Percentiles rank a stretch among this genome's conserved stretches.
These are phyloP conservation scores for Mobula birostris DNA, from an alignment of 2,113 vertebrate genomes.

Conservation along the genomic window DNA sequence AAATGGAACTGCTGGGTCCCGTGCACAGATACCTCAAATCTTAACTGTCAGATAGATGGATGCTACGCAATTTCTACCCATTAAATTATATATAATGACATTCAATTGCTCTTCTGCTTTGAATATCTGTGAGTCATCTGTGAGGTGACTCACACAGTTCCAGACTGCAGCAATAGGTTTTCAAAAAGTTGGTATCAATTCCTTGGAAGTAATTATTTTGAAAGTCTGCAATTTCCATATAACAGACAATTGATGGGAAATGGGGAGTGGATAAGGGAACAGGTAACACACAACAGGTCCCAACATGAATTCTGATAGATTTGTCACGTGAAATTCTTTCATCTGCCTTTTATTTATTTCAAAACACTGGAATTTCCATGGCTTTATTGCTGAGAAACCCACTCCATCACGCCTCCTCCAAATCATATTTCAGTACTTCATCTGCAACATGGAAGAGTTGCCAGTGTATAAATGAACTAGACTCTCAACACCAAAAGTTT, in stretches of 20 bases:
- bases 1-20: neutral
- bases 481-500: neutral
- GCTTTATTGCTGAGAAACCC: neutral
- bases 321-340: neutral
- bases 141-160: conserved; percentile 10
- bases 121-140: conserved; percentile 17
- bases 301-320: neutral
- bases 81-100: conserved; percentile 31
- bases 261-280: neutral
- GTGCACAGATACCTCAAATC: neutral
- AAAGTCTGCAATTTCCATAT: neutral
- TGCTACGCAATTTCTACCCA: neutral
- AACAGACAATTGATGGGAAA: neutral
- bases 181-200: neutral
- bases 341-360: neutral
- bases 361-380: neutral
- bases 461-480: neutral
- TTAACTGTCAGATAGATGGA: neutral
- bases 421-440: neutral
- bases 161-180: neutral
- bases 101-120: conserved; percentile 23
- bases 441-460: neutral
- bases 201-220: conserved; percentile 28
- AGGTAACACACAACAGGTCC: neutral
- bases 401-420: neutral